Evolutionary conservation across 2,797 vertebrate species (phyloP).

Genomic region (Urosaurus nigricauda): DNA sequence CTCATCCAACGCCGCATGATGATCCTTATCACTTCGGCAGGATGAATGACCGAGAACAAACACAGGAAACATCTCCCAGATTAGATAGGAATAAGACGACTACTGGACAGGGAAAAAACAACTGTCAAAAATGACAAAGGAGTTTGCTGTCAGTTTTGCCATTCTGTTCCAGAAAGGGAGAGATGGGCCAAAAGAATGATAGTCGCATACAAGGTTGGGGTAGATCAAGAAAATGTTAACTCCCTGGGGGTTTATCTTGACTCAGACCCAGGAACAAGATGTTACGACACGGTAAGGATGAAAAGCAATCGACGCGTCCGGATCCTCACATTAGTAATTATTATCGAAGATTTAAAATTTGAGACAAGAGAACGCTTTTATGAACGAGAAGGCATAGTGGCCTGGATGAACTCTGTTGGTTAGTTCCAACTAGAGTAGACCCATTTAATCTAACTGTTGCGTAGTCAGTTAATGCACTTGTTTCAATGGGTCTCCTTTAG

Average conservation of each 20-base stretch:
- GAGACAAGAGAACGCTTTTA: not conserved
- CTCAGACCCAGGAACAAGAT: conserved; percentile 54
- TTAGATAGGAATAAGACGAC: conserved; percentile 80
- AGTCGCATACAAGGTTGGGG: conserved; percentile 45
- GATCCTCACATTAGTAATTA: not conserved
- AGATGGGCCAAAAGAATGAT: conserved; percentile 50
- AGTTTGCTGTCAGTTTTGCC: conserved; percentile 66
- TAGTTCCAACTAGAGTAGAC: no score
- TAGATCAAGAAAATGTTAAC: conserved; percentile 1
- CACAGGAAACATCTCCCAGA: conserved; percentile 82
- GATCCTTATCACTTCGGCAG: conserved; percentile 79
- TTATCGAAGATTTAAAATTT: not conserved
- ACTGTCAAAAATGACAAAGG: conserved; percentile 79
- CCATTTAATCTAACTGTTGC: no score
- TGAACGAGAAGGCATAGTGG: not conserved
- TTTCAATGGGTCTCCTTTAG: no score
- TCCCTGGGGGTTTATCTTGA: conserved; percentile 29
- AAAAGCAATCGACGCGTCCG: not conserved
- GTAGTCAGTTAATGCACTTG: no score
- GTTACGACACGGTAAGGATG: not conserved
- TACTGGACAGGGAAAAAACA: conserved; percentile 74
- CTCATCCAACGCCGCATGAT: conserved; percentile 81
- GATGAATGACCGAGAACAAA: conserved; percentile 79
- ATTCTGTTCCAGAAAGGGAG: conserved; percentile 67
- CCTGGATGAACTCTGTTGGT: no score